Base-by-base conservation (phyloP, 2,113 vertebrate species). In the Pelecanus crispus region DNA sequence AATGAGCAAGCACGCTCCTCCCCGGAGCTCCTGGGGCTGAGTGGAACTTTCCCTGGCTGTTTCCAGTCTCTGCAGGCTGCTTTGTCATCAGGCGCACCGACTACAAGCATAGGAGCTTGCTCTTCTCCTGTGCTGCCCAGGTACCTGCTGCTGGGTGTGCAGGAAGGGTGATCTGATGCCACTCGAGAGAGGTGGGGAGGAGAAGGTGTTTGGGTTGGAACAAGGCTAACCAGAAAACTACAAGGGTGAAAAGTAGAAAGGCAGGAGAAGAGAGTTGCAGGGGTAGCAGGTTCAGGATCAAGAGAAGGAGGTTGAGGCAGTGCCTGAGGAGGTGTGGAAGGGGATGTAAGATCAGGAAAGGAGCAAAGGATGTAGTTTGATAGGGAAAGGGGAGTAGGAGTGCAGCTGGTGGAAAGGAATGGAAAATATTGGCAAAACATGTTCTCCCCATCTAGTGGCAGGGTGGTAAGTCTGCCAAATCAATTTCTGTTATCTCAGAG, bases 331-430 rank as follows among this genome's bases (percentile, higher is more conserved):
- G 66, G 10, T 55, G 4, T 24, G 42, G 52, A 84, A 13, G 3
- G 11, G n/a, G 19, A 11, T 53, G 34, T 10, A 32, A 70, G 38
- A 22, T 45, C 32, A 50, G 29, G 42, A 78, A 58, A 63, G n/a
- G 25, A 49, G 7, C 29, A 56, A 61, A 80, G 19, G 28, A 24
- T 77, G 24, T 0, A 0, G 15, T 68, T 86, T 1, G 2, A 1
- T 72, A 42, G 55, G 25, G 10, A 40, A 58, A 66, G 28, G 52
- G 31, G 17, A 59, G 18, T 13, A 36, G 55, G 36, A 81, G 11
- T 32, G 56, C n/a, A 53, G n/a, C 24, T 59, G 40, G 16, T 74
- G 44, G 45, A 79, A 62, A 56, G 18, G 42, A 78, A 45, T 63
- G 47, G 31, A 47, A 74, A 87, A 63, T 68, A 74, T 2, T 47